Evolutionary conservation across 1,140 invertebrate species (phyloP).

Genomic region (Psix sp.): DNA sequence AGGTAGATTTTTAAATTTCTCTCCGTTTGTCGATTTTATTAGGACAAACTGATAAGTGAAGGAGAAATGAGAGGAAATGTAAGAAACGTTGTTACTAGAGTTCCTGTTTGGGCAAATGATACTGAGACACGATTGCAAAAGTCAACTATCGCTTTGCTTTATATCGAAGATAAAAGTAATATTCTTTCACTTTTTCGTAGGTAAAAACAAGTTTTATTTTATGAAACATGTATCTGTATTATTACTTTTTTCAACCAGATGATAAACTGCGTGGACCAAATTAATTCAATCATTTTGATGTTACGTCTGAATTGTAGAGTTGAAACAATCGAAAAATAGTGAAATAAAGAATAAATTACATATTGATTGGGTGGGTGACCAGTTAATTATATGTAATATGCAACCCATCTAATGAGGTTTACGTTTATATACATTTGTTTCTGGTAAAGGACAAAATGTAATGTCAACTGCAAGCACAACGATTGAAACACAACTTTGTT

Average conservation of each 20-base stretch:
- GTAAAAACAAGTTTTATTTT: no score
- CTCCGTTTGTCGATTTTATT: slow-evolving; percentile 41
- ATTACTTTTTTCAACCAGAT: no score
- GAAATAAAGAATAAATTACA: no score
- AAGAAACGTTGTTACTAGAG: slow-evolving; percentile 25
- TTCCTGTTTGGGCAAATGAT: slow-evolving; percentile 8
- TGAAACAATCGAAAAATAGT: no score
- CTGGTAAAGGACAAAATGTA: background rate
- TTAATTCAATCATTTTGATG: no score
- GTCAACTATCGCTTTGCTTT: slow-evolving; percentile 7
- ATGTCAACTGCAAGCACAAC: background rate
- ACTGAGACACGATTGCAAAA: slow-evolving; percentile 7
- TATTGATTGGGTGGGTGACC: no score
- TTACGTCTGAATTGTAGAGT: no score
- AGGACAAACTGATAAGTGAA: slow-evolving; percentile 28
- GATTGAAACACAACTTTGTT: background rate
- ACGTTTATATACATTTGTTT: slow-evolving; percentile 1
- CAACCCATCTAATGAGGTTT: no score
- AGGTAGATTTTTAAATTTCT: slow-evolving; percentile 18
- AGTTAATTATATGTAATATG: no score
- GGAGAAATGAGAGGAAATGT: slow-evolving; percentile 40
- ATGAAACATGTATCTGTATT: no score
- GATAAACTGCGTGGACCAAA: no score
- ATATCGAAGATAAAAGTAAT: slow-evolving; percentile 15
- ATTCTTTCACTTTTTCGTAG: no score